phyloP scores from a whole-genome alignment of 2,113 vertebrate genomes.

The Daubentonia madagascariensis region DNA sequence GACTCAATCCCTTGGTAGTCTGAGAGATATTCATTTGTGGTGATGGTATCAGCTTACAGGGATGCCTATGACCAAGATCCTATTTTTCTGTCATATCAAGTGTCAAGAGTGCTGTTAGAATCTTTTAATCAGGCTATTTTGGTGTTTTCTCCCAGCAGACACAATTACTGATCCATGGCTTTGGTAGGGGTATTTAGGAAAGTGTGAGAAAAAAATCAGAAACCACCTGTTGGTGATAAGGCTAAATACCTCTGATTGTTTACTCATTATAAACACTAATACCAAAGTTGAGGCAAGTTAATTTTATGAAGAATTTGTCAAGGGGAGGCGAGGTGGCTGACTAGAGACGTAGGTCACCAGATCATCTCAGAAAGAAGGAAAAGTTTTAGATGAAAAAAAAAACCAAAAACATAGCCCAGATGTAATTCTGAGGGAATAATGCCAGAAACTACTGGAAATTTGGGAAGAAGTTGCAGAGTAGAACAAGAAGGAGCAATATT shows the following conservation, averaged over 20 bases:
- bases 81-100: neutral
- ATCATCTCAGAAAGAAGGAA: no score
- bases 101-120: neutral
- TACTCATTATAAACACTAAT: neutral
- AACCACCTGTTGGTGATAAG: neutral
- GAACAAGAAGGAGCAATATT: no score
- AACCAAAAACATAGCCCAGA: no score
- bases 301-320: neutral
- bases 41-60: neutral
- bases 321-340: no score
- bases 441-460: no score
- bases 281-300: neutral
- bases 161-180: neutral
- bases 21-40: neutral
- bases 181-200: neutral
- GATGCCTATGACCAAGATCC: neutral
- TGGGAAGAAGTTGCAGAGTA: no score
- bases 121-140: neutral
- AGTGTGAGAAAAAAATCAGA: neutral
- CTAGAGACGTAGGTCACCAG: no score
- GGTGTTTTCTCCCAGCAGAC: neutral
- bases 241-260: neutral
- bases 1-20: neutral
- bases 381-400: no score
- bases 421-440: no score